Conservation (phyloP, 2,797 vertebrate species). For the Bovichtus diacanthus region DNA sequence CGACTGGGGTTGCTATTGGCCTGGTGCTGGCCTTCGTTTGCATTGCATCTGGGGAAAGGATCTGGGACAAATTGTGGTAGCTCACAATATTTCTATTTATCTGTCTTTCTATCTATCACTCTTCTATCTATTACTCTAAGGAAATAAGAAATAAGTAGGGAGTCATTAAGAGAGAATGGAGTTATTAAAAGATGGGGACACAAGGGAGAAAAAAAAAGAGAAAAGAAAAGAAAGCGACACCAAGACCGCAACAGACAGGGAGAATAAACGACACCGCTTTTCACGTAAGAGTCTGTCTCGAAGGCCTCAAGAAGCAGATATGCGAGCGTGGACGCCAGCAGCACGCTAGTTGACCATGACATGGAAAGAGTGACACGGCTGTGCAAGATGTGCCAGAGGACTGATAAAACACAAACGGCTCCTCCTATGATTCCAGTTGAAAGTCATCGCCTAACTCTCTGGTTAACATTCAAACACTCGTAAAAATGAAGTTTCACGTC, state of each 20-base stretch:
- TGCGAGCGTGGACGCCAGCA: conserved; percentile 50
- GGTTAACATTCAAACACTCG: background rate
- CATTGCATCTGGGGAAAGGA: conserved; percentile 65
- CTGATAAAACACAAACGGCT: conserved; percentile 71
- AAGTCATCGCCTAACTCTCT: conserved; percentile 21
- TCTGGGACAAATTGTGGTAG: conserved; percentile 48
- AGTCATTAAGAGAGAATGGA: conserved; percentile 8
- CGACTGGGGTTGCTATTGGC: conserved; percentile 30
- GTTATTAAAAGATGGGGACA: conserved; percentile 20
- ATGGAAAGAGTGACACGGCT: conserved; percentile 81
- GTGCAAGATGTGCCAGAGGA: conserved; percentile 70
- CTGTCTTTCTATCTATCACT: conserved; percentile 12
- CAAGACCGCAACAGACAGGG: conserved; percentile 36
- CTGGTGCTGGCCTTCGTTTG: conserved; percentile 32
- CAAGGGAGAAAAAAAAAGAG: background rate
- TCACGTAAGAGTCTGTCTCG: conserved; percentile 38
- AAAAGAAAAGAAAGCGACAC: conserved; percentile 11
- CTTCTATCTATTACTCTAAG: background rate
- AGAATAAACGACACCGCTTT: conserved; percentile 45
- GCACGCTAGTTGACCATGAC: conserved; percentile 75
- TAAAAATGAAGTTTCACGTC: background rate
- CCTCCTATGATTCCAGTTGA: conserved; percentile 55
- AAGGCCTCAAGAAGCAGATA: conserved; percentile 47
- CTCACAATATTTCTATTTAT: conserved; percentile 36
- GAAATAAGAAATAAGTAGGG: background rate